These are phyloP conservation scores for Alfaro cultratus DNA, from an alignment of 2,797 vertebrate genomes.

Conservation along the genomic window DNA sequence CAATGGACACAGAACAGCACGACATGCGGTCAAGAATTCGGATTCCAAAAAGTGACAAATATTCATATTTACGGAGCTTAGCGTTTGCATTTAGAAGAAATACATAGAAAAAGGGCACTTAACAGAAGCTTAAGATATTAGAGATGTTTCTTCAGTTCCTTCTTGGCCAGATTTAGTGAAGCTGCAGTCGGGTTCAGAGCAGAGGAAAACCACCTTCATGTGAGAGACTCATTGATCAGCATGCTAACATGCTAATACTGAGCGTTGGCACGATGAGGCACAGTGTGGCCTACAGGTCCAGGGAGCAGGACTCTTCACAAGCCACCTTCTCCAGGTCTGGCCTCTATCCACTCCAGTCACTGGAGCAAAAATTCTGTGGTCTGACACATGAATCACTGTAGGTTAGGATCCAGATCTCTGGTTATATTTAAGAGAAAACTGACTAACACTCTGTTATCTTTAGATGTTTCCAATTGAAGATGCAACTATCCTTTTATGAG, in stretches of 20 bases:
- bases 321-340: too few species aligned
- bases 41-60: constrained; percentile 61
- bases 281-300: too few species aligned
- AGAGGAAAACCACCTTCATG: not conserved
- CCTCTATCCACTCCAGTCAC: not conserved
- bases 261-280: too few species aligned
- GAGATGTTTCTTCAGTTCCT: not conserved
- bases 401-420: too few species aligned
- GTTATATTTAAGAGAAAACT: too few species aligned
- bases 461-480: not conserved
- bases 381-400: not conserved
- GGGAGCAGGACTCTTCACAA: too few species aligned
- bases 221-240: not conserved
- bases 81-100: constrained; percentile 2
- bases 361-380: not conserved
- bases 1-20: constrained; percentile 15
- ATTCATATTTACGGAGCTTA: constrained; percentile 9
- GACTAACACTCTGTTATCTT: too few species aligned
- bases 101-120: constrained; percentile 20
- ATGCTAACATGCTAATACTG: not conserved
- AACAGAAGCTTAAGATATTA: constrained; percentile 17
- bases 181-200: not conserved
- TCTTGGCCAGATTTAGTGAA: not conserved
- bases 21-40: constrained; percentile 64
- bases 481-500: not conserved